Percentiles rank a stretch among this genome's conserved stretches.
Conservation (phyloP, 2,888 invertebrate species). For the Meandrusa payeni region DNA sequence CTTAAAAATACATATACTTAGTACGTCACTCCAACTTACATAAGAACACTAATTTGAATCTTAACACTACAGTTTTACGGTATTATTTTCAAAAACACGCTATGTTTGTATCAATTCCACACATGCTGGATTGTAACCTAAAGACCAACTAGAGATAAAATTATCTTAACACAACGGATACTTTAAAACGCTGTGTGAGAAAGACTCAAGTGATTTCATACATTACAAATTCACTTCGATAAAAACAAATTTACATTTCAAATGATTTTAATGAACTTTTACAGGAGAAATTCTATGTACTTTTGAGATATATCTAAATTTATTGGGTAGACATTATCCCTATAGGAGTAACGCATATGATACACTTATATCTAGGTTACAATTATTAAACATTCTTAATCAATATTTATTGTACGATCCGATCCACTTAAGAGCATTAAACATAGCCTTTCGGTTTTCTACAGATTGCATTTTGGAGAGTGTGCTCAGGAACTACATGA, state of each 20-base stretch:
- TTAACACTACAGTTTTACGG: constrained; percentile 22
- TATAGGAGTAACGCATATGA: constrained; percentile 54
- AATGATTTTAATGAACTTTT: constrained; percentile 41
- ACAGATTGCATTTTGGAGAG: no score
- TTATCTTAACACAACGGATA: constrained; percentile 33
- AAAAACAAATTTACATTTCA: constrained; percentile 54
- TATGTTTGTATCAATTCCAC: constrained; percentile 25
- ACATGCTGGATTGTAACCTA: constrained; percentile 62
- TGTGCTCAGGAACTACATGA: no score
- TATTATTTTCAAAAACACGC: constrained; percentile 18
- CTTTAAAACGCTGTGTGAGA: constrained; percentile 69
- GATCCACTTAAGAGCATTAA: not conserved
- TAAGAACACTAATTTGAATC: constrained; percentile 28
- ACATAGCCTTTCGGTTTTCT: no score
- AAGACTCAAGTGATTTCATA: constrained; percentile 69
- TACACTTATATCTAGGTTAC: constrained; percentile 9
- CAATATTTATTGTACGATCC: not conserved
- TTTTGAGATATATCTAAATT: constrained; percentile 72
- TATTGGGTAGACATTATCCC: constrained; percentile 71
- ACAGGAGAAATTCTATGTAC: constrained; percentile 50
- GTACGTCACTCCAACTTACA: constrained; percentile 58
- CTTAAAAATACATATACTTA: constrained; percentile 63
- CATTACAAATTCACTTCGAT: constrained; percentile 66
- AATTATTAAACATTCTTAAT: constrained; percentile 15
- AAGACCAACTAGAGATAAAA: constrained; percentile 70